Conservation (phyloP, 1,140 invertebrate genomes). For the Hormaphis cornu region DNA sequence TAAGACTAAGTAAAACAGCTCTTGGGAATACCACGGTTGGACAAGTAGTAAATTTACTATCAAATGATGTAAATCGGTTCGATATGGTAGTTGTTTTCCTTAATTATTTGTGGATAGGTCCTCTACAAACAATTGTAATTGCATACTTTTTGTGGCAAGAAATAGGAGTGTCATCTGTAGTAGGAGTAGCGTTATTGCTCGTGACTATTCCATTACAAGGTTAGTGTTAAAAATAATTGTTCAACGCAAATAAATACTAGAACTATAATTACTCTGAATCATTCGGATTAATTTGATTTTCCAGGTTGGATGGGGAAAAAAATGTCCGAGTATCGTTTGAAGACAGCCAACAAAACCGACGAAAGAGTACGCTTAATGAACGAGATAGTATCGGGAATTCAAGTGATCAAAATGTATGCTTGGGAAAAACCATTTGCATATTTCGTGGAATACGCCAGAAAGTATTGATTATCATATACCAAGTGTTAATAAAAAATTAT, state of each 20-base stretch:
- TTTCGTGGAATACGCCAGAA: slow-evolving; percentile 50
- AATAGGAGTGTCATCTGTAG: slow-evolving; percentile 62
- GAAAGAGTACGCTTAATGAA: slow-evolving; percentile 77
- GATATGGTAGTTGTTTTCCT: slow-evolving; percentile 58
- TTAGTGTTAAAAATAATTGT: slow-evolving; percentile 40
- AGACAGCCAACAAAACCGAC: slow-evolving; percentile 65
- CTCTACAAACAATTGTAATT: slow-evolving; percentile 65
- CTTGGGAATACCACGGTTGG: slow-evolving; percentile 68
- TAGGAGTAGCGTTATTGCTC: slow-evolving; percentile 67
- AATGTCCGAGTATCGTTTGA: slow-evolving; percentile 53
- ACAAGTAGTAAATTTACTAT: slow-evolving; percentile 84
- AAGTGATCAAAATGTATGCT: slow-evolving; percentile 86
- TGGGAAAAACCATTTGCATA: slow-evolving; percentile 71
- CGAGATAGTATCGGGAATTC: slow-evolving; percentile 78
- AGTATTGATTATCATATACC: slow-evolving; percentile 56
- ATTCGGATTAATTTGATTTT: too few species aligned
- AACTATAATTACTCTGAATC: too few species aligned
- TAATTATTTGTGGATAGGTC: slow-evolving; percentile 71
- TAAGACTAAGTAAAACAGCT: slow-evolving; percentile 55
- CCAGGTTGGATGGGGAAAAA: slow-evolving; percentile 60
- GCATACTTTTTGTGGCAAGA: slow-evolving; percentile 65
- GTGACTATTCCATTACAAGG: slow-evolving; percentile 75
- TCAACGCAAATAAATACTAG: background rate
- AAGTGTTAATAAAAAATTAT: slow-evolving; percentile 68
- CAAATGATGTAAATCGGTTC: slow-evolving; percentile 73